Base-by-base conservation (phyloP, 1,140 invertebrate species). In the Drosophila kanapiae region DNA sequence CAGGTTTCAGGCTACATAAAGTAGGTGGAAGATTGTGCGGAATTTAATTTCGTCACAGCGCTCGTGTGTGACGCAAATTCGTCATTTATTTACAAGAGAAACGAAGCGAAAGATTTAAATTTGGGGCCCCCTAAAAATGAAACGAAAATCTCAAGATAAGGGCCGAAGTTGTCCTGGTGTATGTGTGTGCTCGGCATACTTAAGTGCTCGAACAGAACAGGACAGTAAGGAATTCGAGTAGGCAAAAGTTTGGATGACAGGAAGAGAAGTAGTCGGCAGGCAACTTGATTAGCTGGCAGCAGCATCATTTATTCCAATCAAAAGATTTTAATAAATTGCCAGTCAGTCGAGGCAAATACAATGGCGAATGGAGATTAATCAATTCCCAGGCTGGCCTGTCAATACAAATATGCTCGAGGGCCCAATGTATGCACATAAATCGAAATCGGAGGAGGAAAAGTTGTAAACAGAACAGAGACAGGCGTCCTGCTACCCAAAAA, bases 291-390 rank as follows among this genome's bases (percentile, higher is more conserved):
- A 82, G 72, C 53, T 48, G 57, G 51, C 64, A 54, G 51, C 35
- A 78, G 72, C 84, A 88, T 80, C 78, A 87, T 88, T 88, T 88
- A 84, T 87, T 71, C 85, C 78, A 87, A 84, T 84, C 84, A 80
- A 81, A 71, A 84, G 82, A 75, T 79, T 82, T 86, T 78, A 78
- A 79, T 82, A 86, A 88, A 86, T 87, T 78, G 67, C 75, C 70
- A 53, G 69, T 78, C 63, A 77, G 57, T 65, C 42, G 71, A 53
- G 38, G 47, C 51, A 42, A 49, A 45, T 58, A 59, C 29, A 62
- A 60, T 49, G 75, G 29, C 47, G 42, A 72, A 71, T 60, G 38
- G 53, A 74, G 79, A 88, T 88, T 88, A 87, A 87, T 87, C 83
- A 87, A 87, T 86, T 87, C 80, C 65, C 43, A 37, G 71, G 53